phyloP scores from a whole-genome alignment of 2,113 vertebrate genomes.

The Engystomops pustulosus region DNA sequence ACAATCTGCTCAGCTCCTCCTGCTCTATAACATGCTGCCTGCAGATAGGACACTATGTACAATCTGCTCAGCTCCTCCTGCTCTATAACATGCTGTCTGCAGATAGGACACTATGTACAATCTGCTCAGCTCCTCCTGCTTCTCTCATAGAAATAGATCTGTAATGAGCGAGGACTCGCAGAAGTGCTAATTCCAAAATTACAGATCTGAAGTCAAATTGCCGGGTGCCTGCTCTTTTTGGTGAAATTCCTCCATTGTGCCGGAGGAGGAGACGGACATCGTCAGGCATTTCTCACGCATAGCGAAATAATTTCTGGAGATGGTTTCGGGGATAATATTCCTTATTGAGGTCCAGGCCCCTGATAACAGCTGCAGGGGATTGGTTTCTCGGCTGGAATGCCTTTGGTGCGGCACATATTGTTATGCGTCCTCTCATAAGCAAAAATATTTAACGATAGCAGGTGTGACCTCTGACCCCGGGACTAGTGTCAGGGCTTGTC shows the following conservation, averaged over 20 bases:
- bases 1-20: too few species aligned
- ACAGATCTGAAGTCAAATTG: slow-evolving; percentile 63
- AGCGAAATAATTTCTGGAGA: slow-evolving; percentile 63
- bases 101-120: too few species aligned
- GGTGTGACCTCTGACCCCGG: slow-evolving; percentile 79
- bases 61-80: too few species aligned
- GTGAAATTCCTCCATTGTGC: slow-evolving; percentile 59
- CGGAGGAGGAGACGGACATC: slow-evolving; percentile 59
- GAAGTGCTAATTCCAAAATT: slow-evolving; percentile 60
- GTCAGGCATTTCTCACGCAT: slow-evolving; percentile 63
- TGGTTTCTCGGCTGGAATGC: slow-evolving; percentile 78
- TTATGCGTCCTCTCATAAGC: slow-evolving; percentile 70
- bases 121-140: too few species aligned
- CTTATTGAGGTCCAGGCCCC: slow-evolving; percentile 65
- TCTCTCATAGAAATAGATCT: neutral
- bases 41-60: too few species aligned
- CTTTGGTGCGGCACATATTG: slow-evolving; percentile 67
- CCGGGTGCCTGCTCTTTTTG: slow-evolving; percentile 58
- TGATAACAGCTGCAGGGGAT: slow-evolving; percentile 76
- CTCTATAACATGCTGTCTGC: too few species aligned
- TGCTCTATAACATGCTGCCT: too few species aligned
- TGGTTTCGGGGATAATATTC: slow-evolving; percentile 62
- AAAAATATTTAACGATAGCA: slow-evolving; percentile 75
- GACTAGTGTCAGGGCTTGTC: slow-evolving; percentile 58
- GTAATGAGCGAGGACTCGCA: neutral